Evolutionary conservation across 1,140 invertebrate genomes (phyloP), one percentile per base, ranked within the genome.

Genomic region (Cotesia glomerata): DNA sequence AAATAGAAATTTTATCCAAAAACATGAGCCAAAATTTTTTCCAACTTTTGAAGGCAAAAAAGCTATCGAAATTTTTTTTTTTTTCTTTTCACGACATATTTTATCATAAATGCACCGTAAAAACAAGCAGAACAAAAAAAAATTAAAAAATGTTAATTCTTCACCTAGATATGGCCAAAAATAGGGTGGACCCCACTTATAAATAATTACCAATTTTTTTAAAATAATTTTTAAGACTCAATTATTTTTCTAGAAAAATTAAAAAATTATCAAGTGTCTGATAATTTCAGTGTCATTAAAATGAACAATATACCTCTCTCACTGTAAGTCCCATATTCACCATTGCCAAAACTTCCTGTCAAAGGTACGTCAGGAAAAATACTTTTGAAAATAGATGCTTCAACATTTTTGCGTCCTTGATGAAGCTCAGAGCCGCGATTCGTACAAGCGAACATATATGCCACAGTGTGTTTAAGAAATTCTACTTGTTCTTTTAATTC

Each of bases 391-490:
- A 89, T 81, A n/a, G 74, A 73, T 1, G 89, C 86, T 79, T 92
- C 91, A 1, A 90, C 85, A 76, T 90, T 84, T 7, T 79, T 65
- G 13, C 32, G 14, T n/a, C 83, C 78, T 0, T 79, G 32, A 59
- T 88, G 85, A 74, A 86, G 80, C 8, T 73, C 34, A 49, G 63
- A 45, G 2, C 90, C 90, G 26, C 91, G 79, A 4, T 86, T 89
- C 45, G 85, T 81, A 76, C 91, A 92, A 0, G 89, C 87, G 81
- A 91, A 90, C 89, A 91, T 91, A 61, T 91, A 87, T 49, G 85
- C 90, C 69, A 90, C 71, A 3, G 81, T 80, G 72, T 84, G 75
- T 74, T 82, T 87, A 59, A 80, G 79, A 13, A 87, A 75, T 26
- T 79, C 52, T 52, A 86, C 75, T 11, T 72, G 63, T 3, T 78